These are phyloP conservation scores for Lithosia quadra DNA, from an alignment of 2,888 invertebrate species.

Conservation along the genomic window DNA sequence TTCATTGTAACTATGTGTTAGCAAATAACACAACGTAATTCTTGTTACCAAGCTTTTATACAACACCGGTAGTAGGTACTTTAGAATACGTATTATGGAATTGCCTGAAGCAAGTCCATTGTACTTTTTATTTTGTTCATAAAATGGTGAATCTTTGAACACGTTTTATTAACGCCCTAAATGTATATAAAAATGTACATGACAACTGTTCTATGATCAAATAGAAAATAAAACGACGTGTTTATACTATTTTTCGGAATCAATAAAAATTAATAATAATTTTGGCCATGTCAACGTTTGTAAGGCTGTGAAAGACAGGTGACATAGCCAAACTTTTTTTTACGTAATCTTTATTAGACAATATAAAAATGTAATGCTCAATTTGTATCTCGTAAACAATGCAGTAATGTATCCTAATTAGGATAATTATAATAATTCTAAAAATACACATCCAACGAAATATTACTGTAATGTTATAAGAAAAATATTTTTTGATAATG, in stretches of 20 bases:
- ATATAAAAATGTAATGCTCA: slow-evolving; percentile 40
- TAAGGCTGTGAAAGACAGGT: slow-evolving; percentile 25
- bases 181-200: neutral
- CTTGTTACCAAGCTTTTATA: neutral
- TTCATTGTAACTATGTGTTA: neutral
- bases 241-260: neutral
- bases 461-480: slow-evolving; percentile 55
- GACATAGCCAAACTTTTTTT: slow-evolving; percentile 18
- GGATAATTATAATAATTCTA: neutral
- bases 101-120: neutral
- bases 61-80: too few species aligned
- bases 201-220: neutral
- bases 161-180: neutral
- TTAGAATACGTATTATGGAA: neutral
- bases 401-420: slow-evolving; percentile 35
- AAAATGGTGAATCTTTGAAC: neutral
- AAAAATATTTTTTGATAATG: slow-evolving; percentile 71
- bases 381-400: slow-evolving; percentile 42
- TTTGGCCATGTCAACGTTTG: slow-evolving; percentile 10
- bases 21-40: neutral
- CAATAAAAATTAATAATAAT: slow-evolving; percentile 1
- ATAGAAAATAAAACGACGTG: neutral
- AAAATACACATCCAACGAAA: slow-evolving; percentile 34
- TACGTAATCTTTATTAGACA: slow-evolving; percentile 27
- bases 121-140: neutral